A percentile compares a stretch with the other conserved stretches of the same genome.
phyloP scores from a whole-genome alignment of 2,797 vertebrate genomes.

The Sebastes diaconus region DNA sequence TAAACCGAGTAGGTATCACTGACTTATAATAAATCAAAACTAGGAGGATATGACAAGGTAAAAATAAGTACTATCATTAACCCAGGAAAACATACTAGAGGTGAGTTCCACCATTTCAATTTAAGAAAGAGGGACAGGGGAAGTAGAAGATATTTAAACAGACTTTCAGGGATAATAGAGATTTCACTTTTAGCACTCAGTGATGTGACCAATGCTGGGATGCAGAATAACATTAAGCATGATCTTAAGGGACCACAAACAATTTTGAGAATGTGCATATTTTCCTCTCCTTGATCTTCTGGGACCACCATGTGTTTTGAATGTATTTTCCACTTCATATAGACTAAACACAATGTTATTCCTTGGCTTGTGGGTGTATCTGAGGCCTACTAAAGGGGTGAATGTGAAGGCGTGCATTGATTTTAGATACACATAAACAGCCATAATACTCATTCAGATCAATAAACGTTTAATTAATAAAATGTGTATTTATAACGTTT shows the following conservation, averaged over 20 bases:
- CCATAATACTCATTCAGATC: slow-evolving; percentile 59
- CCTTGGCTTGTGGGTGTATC: not conserved
- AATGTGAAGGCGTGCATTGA: slow-evolving; percentile 12
- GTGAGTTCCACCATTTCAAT: not conserved
- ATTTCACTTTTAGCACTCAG: not conserved
- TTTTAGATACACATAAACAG: slow-evolving; percentile 53
- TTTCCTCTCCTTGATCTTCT: too few species aligned
- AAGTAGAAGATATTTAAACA: not conserved
- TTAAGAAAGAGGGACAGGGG: not conserved
- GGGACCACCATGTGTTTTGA: not conserved
- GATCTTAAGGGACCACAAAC: too few species aligned
- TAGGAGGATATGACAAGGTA: not conserved
- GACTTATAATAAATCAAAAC: not conserved
- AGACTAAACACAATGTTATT: not conserved
- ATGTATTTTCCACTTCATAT: not conserved
- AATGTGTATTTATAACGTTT: slow-evolving; percentile 41
- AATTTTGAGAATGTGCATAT: too few species aligned
- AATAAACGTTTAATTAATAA: slow-evolving; percentile 61
- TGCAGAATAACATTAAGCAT: not conserved
- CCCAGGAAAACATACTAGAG: too few species aligned
- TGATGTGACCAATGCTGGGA: not conserved
- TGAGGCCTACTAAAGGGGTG: not conserved
- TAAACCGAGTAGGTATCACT: not conserved
- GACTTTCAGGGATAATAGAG: not conserved
- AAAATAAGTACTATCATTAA: not conserved